These are phyloP conservation scores for Drosophila suboccidentalis DNA, from an alignment of 2,888 invertebrate genomes.

Conservation along the genomic window DNA sequence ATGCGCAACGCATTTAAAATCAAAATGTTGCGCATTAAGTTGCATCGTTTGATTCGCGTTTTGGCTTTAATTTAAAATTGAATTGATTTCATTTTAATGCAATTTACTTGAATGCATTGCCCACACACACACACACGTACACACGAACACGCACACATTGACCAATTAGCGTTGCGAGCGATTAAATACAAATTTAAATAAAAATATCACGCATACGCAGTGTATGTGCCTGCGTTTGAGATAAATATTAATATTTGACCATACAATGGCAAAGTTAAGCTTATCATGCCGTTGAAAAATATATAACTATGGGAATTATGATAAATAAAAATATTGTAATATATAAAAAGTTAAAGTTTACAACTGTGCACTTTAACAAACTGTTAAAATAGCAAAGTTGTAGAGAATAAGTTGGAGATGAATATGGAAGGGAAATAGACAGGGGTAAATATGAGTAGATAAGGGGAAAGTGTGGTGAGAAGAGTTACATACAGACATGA, in stretches of 20 bases:
- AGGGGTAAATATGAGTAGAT: too few relatives aligned
- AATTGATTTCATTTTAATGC: slow-evolving; percentile 73
- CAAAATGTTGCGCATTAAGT: slow-evolving; percentile 75
- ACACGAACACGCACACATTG: slow-evolving; percentile 5
- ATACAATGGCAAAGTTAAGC: slow-evolving; percentile 1
- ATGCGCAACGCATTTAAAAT: slow-evolving; percentile 74
- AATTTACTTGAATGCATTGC: slow-evolving; percentile 62
- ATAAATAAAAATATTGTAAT: not conserved
- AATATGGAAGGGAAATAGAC: not conserved
- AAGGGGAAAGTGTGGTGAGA: too few relatives aligned
- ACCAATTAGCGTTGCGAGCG: slow-evolving; percentile 36
- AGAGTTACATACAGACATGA: too few relatives aligned
- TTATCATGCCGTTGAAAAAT: not conserved
- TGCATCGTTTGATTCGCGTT: slow-evolving; percentile 70
- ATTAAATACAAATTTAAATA: slow-evolving; percentile 64
- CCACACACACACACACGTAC: slow-evolving; percentile 13
- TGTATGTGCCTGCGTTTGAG: slow-evolving; percentile 7
- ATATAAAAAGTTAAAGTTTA: not conserved
- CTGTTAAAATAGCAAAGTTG: not conserved
- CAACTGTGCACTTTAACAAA: not conserved
- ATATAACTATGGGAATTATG: not conserved
- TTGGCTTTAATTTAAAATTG: slow-evolving; percentile 73
- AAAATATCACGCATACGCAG: slow-evolving; percentile 62
- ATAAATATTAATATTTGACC: slow-evolving; percentile 12
- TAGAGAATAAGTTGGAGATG: not conserved